Evolutionary conservation across 35 echinoderm and acorn worm genomes (phyloP).

Genomic region (Diadema setosum): DNA sequence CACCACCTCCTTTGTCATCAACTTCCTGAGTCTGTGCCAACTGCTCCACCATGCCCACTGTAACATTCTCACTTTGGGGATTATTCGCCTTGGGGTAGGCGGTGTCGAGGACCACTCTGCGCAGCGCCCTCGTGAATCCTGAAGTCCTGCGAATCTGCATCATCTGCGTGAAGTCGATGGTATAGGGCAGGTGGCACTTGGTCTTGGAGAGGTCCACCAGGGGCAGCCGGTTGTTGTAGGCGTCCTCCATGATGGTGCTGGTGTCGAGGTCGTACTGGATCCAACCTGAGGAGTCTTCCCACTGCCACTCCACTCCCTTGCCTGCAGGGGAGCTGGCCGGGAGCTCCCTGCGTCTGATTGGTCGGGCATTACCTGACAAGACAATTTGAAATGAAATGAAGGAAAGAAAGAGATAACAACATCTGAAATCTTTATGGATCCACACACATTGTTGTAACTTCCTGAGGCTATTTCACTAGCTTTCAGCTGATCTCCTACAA

Average conservation of each 20-base stretch:
- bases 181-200: slow-evolving; percentile 58
- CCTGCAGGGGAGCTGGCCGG: slow-evolving; percentile 26
- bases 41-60: neutral
- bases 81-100: slow-evolving; percentile 10
- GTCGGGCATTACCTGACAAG: slow-evolving; percentile 63
- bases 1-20: neutral
- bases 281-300: slow-evolving; percentile 71
- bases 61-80: neutral
- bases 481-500: too few relatives aligned
- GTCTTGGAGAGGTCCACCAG: slow-evolving; percentile 62
- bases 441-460: too few relatives aligned
- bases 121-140: slow-evolving; percentile 55
- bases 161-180: slow-evolving; percentile 67
- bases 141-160: slow-evolving; percentile 51
- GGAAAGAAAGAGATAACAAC: too few relatives aligned
- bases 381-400: neutral
- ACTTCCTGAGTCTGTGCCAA: neutral
- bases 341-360: slow-evolving; percentile 55
- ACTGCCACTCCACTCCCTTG: slow-evolving; percentile 80
- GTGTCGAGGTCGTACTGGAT: slow-evolving; percentile 70
- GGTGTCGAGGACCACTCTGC: slow-evolving; percentile 9
- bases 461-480: too few relatives aligned
- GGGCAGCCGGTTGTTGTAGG: slow-evolving; percentile 6
- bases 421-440: too few relatives aligned
- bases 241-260: slow-evolving; percentile 49